Percentiles rank a stretch among this genome's conserved stretches.
Conservation (phyloP, 2,888 invertebrate species). For the Seladonia tumulorum region DNA sequence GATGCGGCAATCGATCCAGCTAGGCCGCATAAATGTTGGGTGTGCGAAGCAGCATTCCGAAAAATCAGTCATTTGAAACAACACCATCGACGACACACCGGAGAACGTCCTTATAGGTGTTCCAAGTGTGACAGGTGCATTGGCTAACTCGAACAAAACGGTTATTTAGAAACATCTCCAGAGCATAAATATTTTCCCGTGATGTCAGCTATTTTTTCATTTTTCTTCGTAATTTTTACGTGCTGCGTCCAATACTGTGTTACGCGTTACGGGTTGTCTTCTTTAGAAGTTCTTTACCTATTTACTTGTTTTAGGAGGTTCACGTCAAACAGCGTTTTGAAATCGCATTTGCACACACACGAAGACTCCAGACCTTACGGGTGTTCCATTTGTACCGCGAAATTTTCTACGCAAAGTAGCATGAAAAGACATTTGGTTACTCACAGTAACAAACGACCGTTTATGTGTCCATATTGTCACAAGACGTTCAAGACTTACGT, state of each 20-base stretch:
- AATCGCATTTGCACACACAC: constrained; percentile 86
- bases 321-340: constrained; percentile 86
- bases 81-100: constrained; percentile 82
- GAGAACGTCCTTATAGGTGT: constrained; percentile 83
- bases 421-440: constrained; percentile 83
- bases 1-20: constrained; percentile 74
- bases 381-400: constrained; percentile 85
- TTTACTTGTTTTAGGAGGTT: constrained; percentile 81
- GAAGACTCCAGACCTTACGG: constrained; percentile 85
- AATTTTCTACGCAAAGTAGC: constrained; percentile 83
- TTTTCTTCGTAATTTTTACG: not conserved
- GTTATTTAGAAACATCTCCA: not conserved
- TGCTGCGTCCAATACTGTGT: not conserved
- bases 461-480: constrained; percentile 83
- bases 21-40: constrained; percentile 85
- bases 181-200: not conserved
- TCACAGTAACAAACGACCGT: constrained; percentile 84
- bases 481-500: constrained; percentile 84
- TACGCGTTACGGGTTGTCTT: too few relatives aligned
- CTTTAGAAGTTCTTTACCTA: not conserved
- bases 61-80: constrained; percentile 87
- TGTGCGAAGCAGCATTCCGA: constrained; percentile 85
- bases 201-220: not conserved
- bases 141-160: not conserved
- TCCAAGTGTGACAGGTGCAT: constrained; percentile 82